These are phyloP conservation scores for Aphelocoma californica DNA, from an alignment of 2,797 vertebrate species.

Conservation along the genomic window DNA sequence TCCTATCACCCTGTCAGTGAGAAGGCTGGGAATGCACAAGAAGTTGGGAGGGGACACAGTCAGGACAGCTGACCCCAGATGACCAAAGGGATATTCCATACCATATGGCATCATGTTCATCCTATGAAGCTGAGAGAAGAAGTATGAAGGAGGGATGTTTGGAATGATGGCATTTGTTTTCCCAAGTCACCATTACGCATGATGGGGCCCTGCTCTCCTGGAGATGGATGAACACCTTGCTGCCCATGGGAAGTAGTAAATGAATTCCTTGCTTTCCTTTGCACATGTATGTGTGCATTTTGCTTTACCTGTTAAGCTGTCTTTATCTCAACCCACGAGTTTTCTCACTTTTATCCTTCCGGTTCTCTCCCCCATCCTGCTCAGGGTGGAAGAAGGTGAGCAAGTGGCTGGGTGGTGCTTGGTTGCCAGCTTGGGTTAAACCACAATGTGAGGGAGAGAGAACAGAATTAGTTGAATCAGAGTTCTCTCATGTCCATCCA, in stretches of 20 bases:
- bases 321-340: not conserved
- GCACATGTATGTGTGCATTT: not conserved
- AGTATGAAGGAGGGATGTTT: not conserved
- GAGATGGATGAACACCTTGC: not conserved
- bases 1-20: fast-evolving
- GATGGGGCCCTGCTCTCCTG: not conserved
- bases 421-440: not conserved
- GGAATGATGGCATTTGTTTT: not conserved
- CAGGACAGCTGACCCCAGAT: fast-evolving
- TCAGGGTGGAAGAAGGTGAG: not conserved
- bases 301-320: not conserved
- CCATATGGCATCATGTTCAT: no score
- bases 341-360: not conserved
- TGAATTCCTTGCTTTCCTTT: not conserved
- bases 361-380: not conserved
- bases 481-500: not conserved
- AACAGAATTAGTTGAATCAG: not conserved
- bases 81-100: not conserved
- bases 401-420: fast-evolving
- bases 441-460: no score
- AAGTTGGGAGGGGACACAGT: fast-evolving
- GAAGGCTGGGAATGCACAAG: not conserved
- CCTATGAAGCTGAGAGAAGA: not conserved
- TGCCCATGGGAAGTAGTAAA: not conserved
- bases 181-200: fast-evolving